A percentile compares a stretch with the other conserved stretches of the same genome.
These are phyloP conservation scores for Myiopsitta monachus DNA, from an alignment of 2,113 vertebrate species.

Conservation along the genomic window DNA sequence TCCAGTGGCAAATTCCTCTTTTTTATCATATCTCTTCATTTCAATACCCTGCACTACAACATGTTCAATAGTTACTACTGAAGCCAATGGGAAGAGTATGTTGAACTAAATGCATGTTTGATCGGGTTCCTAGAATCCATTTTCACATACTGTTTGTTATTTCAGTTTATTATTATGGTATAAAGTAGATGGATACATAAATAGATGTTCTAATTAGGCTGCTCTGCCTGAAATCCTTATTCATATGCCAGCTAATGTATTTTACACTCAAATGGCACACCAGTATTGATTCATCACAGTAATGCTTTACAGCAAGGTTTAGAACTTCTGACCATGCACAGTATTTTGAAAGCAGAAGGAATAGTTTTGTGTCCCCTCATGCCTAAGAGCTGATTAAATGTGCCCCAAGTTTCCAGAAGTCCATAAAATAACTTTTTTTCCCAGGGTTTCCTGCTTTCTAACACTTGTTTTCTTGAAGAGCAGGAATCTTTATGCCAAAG, in stretches of 20 bases:
- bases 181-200: background rate
- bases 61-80: background rate
- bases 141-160: background rate
- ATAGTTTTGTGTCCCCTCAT: background rate
- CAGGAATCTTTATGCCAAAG: background rate
- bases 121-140: slow-evolving; percentile 6
- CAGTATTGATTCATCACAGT: background rate
- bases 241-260: background rate
- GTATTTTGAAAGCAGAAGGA: background rate
- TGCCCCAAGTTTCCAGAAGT: background rate
- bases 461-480: background rate
- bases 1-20: background rate
- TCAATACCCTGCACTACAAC: background rate
- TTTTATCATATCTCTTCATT: background rate
- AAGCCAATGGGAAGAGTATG: background rate
- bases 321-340: background rate
- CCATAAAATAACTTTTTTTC: background rate
- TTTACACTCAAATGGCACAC: background rate
- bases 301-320: background rate
- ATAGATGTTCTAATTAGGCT: background rate
- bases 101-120: background rate
- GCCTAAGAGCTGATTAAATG: background rate
- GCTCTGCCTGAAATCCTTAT: background rate
- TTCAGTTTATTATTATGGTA: background rate
- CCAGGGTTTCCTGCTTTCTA: background rate